phyloP scores from a whole-genome alignment of 2,113 vertebrate species.

The Rhinopomastus cyanomelas region DNA sequence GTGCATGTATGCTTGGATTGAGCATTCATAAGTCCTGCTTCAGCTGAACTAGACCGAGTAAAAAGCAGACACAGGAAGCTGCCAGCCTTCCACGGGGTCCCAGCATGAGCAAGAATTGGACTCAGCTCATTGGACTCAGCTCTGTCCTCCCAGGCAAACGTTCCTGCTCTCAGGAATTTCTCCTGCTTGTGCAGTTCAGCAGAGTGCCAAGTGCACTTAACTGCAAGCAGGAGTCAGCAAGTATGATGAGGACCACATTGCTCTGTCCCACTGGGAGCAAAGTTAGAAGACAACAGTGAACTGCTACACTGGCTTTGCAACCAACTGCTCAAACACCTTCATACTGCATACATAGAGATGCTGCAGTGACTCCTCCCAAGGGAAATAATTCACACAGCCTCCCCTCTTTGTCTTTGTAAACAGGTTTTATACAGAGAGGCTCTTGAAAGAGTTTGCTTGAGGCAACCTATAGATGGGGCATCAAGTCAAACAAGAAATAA shows the following conservation, averaged over 20 bases:
- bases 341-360: background rate
- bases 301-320: background rate
- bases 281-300: background rate
- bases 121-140: background rate
- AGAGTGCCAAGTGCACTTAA: background rate
- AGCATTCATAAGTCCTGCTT: background rate
- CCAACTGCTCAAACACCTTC: background rate
- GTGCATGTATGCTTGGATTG: background rate
- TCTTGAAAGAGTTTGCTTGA: constrained; percentile 2
- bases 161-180: background rate
- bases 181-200: background rate
- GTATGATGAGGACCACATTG: accelerated
- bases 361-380: background rate
- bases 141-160: background rate
- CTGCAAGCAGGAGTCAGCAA: background rate
- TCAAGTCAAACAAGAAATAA: background rate
- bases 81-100: background rate
- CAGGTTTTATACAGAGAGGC: background rate
- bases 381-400: background rate
- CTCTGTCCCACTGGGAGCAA: background rate
- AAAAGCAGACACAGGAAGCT: background rate
- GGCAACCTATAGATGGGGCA: background rate
- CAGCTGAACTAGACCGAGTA: background rate
- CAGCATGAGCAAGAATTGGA: background rate
- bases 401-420: background rate